phyloP scores from a whole-genome alignment of 2,797 vertebrate species.

The Hephaestus fuliginosus region DNA sequence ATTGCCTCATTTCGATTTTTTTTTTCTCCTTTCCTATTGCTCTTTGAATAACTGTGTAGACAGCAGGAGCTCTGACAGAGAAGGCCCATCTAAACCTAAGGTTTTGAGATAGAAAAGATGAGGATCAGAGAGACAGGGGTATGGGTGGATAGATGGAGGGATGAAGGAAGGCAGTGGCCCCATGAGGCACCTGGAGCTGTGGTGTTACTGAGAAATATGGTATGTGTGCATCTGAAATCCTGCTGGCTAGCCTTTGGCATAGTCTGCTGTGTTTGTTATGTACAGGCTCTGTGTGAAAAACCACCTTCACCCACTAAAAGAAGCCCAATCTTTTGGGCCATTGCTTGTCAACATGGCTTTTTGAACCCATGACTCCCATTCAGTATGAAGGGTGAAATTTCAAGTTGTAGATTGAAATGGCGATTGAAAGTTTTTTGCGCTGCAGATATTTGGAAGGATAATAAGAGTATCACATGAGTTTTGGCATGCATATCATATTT shows the following conservation, averaged over 20 bases:
- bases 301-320: constrained; percentile 48
- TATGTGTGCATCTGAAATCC: constrained; percentile 62
- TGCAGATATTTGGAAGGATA: constrained; percentile 32
- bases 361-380: constrained; percentile 31
- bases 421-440: constrained; percentile 52
- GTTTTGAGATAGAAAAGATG: constrained; percentile 53
- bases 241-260: constrained; percentile 66
- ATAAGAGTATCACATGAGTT: constrained; percentile 1
- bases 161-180: constrained; percentile 63
- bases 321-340: constrained; percentile 45
- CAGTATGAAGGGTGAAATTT: constrained; percentile 32
- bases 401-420: constrained; percentile 36
- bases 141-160: constrained; percentile 59
- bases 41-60: constrained; percentile 46
- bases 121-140: constrained; percentile 57
- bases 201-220: constrained; percentile 64
- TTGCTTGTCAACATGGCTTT: constrained; percentile 48
- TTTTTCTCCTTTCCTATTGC: constrained; percentile 21
- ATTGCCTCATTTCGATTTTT: constrained; percentile 59
- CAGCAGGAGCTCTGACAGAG: constrained; percentile 52
- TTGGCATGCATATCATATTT: constrained; percentile 32
- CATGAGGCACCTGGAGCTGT: constrained; percentile 63
- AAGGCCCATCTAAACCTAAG: constrained; percentile 52
- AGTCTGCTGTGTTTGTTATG: constrained; percentile 65
- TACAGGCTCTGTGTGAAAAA: constrained; percentile 60